phyloP scores from a whole-genome alignment of 1,140 invertebrate genomes.

The Patella vulgata region DNA sequence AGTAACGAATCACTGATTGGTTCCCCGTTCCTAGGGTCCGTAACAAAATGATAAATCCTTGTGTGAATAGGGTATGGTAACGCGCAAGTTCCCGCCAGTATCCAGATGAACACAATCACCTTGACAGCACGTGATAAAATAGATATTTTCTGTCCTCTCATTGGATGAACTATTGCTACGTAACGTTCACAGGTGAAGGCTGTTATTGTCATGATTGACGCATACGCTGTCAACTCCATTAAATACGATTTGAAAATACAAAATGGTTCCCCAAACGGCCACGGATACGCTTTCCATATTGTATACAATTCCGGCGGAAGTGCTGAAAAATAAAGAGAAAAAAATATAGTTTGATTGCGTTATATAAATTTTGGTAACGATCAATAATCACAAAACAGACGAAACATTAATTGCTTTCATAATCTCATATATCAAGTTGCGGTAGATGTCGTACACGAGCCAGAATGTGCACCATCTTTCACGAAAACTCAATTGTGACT shows the following conservation, averaged over 20 bases:
- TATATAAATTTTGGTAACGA: no score
- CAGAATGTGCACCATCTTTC: no score
- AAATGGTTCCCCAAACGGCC: constrained; percentile 86
- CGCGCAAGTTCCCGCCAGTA: constrained; percentile 79
- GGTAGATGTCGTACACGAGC: no score
- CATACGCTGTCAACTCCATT: constrained; percentile 91
- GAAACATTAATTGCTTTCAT: no score
- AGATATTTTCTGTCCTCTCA: constrained; percentile 86
- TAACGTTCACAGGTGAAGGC: constrained; percentile 96
- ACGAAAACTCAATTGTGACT: no score
- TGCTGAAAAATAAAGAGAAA: constrained; percentile 67
- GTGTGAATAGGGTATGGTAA: constrained; percentile 72
- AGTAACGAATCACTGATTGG: constrained; percentile 52
- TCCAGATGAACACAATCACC: constrained; percentile 84
- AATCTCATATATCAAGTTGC: no score
- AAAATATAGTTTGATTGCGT: no score
- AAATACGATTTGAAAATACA: constrained; percentile 85
- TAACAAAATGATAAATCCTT: constrained; percentile 49
- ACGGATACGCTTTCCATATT: constrained; percentile 89
- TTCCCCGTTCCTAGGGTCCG: constrained; percentile 25
- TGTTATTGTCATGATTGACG: constrained; percentile 91
- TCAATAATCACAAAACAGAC: no score
- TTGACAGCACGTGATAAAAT: constrained; percentile 81
- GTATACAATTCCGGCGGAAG: constrained; percentile 87
- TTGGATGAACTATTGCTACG: constrained; percentile 92